Conservation (phyloP, 2,113 vertebrate species). For the Xenopus tropicalis region UCB_Xtro_10.0 CM004450.2:85140501-85141000, state of each 20-base stretch:
- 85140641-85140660: no score
- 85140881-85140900: constrained; percentile 5
- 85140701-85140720: constrained; percentile 41
- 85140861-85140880: constrained; percentile 11
- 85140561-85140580: no score
- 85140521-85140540: no score
- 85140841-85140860: neutral
- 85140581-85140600: no score
- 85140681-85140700: neutral
- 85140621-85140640: no score
- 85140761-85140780: constrained; percentile 40
- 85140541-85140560: no score
- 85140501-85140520: no score
- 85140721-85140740: constrained; percentile 49
- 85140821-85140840: neutral
- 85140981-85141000: neutral
- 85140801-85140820: constrained; percentile 19
- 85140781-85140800: constrained; percentile 40
- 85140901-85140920: neutral
- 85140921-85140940: constrained; percentile 1
- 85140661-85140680: neutral
- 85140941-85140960: constrained; percentile 6
- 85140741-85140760: constrained; percentile 43
- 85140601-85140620: no score
- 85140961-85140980: neutral